Percentiles rank a stretch among this genome's conserved stretches.
Conservation (phyloP, 2,888 invertebrate species). For the Pachymerium ferrugineum region DNA sequence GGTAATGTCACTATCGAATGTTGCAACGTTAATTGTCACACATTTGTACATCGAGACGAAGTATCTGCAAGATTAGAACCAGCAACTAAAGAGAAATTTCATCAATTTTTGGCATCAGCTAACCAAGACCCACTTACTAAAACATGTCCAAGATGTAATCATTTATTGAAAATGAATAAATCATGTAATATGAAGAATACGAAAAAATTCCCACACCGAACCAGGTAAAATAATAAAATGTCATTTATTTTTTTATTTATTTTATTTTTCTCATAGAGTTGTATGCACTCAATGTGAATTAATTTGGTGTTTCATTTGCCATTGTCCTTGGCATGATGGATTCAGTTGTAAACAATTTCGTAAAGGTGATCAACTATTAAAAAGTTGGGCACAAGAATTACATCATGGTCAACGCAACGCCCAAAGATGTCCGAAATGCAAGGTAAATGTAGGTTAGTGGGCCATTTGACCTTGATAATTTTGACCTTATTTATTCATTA, state of each 20-base stretch:
- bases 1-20: conserved; percentile 46
- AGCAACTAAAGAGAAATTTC: conserved; percentile 44
- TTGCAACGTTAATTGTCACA: conserved; percentile 42
- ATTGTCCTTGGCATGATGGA: conserved; percentile 47
- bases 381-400: conserved; percentile 47
- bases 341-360: conserved; percentile 46
- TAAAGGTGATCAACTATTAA: conserved; percentile 47
- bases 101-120: conserved; percentile 44
- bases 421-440: conserved; percentile 49
- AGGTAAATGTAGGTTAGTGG: conserved; percentile 42
- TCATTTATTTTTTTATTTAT: not conserved
- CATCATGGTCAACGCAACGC: conserved; percentile 48
- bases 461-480: not conserved
- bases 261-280: conserved; percentile 38
- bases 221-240: conserved; percentile 28
- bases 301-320: conserved; percentile 49
- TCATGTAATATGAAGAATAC: conserved; percentile 9
- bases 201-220: conserved; percentile 33
- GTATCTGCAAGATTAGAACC: conserved; percentile 43
- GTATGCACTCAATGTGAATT: conserved; percentile 45
- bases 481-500: conserved; percentile 37
- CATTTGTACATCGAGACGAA: conserved; percentile 45
- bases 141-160: conserved; percentile 48
- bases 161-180: conserved; percentile 38
- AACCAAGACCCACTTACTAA: conserved; percentile 46